Percentiles rank a stretch among this genome's conserved stretches.
phyloP scores from a whole-genome alignment of 2,888 invertebrate species.

The Cerceris ruficornis region DNA sequence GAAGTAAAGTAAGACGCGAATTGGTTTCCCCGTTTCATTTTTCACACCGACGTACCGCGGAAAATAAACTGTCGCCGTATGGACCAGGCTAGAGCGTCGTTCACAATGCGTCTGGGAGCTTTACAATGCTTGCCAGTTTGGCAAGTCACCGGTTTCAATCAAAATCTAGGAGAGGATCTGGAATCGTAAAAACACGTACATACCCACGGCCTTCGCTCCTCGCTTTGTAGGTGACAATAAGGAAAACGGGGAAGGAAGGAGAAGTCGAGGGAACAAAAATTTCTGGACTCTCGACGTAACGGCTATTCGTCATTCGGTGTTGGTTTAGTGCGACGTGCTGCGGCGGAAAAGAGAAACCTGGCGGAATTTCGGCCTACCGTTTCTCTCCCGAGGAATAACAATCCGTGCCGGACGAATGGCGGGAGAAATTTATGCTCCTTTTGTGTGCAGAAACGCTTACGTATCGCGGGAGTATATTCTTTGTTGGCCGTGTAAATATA shows the following conservation, averaged over 20 bases:
- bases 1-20: conserved; percentile 53
- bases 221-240: conserved; percentile 9
- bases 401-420: conserved; percentile 35
- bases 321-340: conserved; percentile 1
- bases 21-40: conserved; percentile 64
- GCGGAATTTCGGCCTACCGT: conserved; percentile 35
- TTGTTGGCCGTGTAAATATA: conserved; percentile 13
- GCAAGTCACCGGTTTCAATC: conserved; percentile 72
- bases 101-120: conserved; percentile 52
- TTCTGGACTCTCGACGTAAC: neutral
- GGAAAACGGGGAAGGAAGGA: conserved; percentile 9
- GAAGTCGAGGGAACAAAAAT: neutral
- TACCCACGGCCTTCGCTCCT: neutral
- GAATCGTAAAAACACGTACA: neutral
- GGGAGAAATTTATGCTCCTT: conserved; percentile 34
- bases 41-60: conserved; percentile 54
- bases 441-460: conserved; percentile 33
- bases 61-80: conserved; percentile 57
- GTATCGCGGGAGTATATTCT: conserved; percentile 23
- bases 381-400: conserved; percentile 33
- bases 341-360: conserved; percentile 22
- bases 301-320: conserved; percentile 29
- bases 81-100: conserved; percentile 36
- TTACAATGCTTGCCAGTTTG: conserved; percentile 60
- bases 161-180: conserved; percentile 27